Percentiles rank a stretch among this genome's conserved stretches.
Evolutionary conservation across 1,140 invertebrate species (phyloP).

Genomic region (Drosophila ogumai): DNA sequence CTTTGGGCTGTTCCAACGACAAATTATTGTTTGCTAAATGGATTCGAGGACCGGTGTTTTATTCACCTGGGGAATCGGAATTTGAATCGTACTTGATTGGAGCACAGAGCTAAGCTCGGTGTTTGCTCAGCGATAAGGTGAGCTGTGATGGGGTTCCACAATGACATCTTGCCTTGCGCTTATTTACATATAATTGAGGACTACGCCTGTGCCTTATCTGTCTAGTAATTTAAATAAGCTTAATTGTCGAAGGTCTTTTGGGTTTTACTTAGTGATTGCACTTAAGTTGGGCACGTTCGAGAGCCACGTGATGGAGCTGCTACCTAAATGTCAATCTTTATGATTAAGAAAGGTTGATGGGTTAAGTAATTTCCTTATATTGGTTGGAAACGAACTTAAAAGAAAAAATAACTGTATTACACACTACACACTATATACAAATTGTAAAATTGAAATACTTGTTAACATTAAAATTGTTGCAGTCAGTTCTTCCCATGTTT

Average conservation of each 20-base stretch:
- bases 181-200: conserved; percentile 40
- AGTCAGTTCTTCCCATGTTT: no score
- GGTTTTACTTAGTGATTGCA: conserved; percentile 5
- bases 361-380: neutral
- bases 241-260: conserved; percentile 33
- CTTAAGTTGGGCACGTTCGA: conserved; percentile 4
- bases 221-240: conserved; percentile 44
- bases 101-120: conserved; percentile 20
- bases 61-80: conserved; percentile 16
- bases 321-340: neutral
- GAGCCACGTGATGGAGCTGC: conserved; percentile 10
- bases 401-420: no score
- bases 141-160: conserved; percentile 26
- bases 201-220: conserved; percentile 17
- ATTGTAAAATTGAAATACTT: no score
- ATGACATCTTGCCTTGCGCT: conserved; percentile 34
- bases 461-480: no score
- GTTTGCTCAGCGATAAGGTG: conserved; percentile 30
- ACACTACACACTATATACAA: no score
- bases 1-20: conserved; percentile 20
- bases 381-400: neutral
- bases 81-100: conserved; percentile 36
- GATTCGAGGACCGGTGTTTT: conserved; percentile 37
- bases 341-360: neutral
- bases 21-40: conserved; percentile 51